These are phyloP conservation scores for Ophion costatus DNA, from an alignment of 2,888 invertebrate genomes.

Conservation along the genomic window DNA sequence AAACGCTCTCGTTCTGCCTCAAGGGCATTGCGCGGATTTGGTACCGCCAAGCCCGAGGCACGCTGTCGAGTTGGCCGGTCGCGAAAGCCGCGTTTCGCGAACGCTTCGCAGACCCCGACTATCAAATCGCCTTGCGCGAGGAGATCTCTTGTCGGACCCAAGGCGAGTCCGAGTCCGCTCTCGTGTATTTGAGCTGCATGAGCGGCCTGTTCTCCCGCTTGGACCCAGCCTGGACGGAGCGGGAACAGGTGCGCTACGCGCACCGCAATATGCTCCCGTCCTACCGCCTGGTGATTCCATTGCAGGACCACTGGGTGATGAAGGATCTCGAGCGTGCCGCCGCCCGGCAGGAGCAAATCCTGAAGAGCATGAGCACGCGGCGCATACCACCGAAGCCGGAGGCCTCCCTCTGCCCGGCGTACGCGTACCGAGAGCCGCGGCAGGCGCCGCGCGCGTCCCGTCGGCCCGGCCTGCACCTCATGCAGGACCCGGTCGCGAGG, in stretches of 20 bases:
- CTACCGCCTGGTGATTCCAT: too few relatives aligned
- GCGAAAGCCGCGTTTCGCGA: slow-evolving; percentile 4
- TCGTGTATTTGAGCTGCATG: slow-evolving; percentile 35
- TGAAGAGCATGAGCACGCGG: background rate
- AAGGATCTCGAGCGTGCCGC: background rate
- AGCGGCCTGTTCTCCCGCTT: background rate
- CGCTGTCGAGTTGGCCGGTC: slow-evolving; percentile 3
- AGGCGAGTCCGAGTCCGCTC: background rate
- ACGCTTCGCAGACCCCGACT: slow-evolving; percentile 39
- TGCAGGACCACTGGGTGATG: background rate
- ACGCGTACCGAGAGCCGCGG: background rate
- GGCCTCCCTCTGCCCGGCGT: slow-evolving; percentile 40
- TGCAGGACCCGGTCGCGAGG: background rate
- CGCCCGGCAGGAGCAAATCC: background rate
- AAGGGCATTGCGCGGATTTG: background rate
- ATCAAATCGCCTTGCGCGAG: slow-evolving; percentile 37
- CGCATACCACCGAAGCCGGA: slow-evolving; percentile 26
- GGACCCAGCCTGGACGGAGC: too few relatives aligned
- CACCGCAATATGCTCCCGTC: too few relatives aligned
- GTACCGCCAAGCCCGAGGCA: slow-evolving; percentile 28
- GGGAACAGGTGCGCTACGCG: too few relatives aligned
- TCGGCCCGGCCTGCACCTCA: background rate
- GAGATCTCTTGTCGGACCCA: slow-evolving; percentile 21
- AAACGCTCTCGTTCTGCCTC: slow-evolving; percentile 34
- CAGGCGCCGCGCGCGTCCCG: background rate